Conservation (phyloP, 2,888 invertebrate species). For the Cylloceria caligata region DNA sequence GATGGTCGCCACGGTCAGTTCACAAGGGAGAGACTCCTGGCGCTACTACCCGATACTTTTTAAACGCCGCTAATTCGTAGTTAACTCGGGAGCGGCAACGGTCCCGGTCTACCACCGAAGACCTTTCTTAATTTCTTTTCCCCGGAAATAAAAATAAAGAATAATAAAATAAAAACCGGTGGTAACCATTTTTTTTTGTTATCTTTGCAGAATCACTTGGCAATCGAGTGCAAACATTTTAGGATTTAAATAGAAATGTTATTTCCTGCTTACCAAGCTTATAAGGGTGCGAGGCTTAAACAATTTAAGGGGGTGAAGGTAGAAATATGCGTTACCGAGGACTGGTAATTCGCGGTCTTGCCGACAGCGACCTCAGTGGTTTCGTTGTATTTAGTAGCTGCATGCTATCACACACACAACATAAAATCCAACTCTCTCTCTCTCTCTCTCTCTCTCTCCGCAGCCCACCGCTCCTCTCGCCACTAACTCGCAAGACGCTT, state of each 20-base stretch:
- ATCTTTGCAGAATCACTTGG: conserved; percentile 20
- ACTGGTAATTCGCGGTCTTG: conserved; percentile 59
- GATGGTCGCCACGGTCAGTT: conserved; percentile 43
- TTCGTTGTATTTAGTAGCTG: conserved; percentile 29
- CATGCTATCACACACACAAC: conserved; percentile 9
- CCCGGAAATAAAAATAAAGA: conserved; percentile 33
- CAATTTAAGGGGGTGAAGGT: neutral
- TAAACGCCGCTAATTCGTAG: conserved; percentile 81
- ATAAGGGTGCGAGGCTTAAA: too few relatives aligned
- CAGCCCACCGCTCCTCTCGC: too few relatives aligned
- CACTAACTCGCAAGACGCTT: too few relatives aligned
- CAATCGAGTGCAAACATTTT: neutral
- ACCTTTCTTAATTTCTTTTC: conserved; percentile 55
- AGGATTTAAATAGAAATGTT: neutral
- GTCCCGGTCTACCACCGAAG: neutral
- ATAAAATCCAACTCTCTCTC: conserved; percentile 17
- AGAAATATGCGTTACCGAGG: conserved; percentile 69
- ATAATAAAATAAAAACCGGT: neutral
- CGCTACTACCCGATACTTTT: conserved; percentile 60
- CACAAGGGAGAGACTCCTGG: neutral
- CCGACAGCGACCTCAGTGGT: conserved; percentile 58
- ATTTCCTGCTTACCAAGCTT: neutral
- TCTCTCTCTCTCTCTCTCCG: neutral
- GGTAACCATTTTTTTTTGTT: neutral
- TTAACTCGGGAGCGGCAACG: conserved; percentile 74